A percentile compares a stretch with the other conserved stretches of the same genome.
Evolutionary conservation across 2,113 vertebrate species (phyloP).

Genomic region (Sylvietta virens): DNA sequence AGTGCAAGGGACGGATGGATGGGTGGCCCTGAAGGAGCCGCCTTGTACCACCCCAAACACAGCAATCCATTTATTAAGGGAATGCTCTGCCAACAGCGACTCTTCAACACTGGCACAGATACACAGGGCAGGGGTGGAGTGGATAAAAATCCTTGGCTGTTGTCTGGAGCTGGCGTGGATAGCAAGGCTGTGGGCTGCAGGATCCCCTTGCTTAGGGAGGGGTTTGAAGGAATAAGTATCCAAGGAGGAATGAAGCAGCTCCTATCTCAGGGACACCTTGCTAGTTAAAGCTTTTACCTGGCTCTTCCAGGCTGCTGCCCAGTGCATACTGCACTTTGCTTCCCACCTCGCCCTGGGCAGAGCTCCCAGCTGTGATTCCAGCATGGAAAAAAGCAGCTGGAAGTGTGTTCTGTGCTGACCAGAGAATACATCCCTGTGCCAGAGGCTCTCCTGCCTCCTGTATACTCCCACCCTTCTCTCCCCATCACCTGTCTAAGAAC

Average conservation of each 20-base stretch:
- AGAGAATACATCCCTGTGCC: not conserved
- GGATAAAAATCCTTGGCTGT: not conserved
- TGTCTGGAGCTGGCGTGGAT: not conserved
- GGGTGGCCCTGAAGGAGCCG: not conserved
- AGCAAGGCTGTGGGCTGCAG: not conserved
- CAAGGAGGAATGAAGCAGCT: not conserved
- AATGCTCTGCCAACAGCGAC: not conserved
- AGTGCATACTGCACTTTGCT: fast-evolving
- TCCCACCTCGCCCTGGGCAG: not conserved
- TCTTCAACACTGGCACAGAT: not conserved
- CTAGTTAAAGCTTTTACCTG: not conserved
- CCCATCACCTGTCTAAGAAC: fast-evolving
- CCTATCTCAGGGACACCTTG: not conserved
- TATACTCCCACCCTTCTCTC: not conserved
- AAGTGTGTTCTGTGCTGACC: fast-evolving
- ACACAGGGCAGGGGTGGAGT: not conserved
- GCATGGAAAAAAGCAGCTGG: not conserved
- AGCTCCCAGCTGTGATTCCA: not conserved
- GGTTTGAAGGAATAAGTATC: not conserved
- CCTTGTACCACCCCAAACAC: not conserved
- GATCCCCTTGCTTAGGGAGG: not conserved
- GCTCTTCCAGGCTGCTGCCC: not conserved
- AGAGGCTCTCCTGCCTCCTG: not conserved
- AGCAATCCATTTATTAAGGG: not conserved
- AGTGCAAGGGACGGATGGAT: not conserved